Evolutionary conservation across 2,888 invertebrate species (phyloP).

Genomic region (Habrosyne pyritoides): DNA sequence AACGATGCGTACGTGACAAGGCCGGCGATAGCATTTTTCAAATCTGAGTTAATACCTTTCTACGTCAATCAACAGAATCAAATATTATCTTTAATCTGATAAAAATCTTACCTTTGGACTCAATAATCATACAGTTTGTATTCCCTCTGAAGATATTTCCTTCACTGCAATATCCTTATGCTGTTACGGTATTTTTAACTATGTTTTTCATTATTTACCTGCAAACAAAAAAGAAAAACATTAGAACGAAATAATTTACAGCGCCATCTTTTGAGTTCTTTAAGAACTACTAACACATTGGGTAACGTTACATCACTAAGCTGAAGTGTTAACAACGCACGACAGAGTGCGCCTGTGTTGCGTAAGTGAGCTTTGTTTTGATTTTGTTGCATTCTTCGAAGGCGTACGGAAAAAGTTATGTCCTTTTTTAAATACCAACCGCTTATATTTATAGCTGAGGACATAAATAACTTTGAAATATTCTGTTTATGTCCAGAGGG

Average conservation of each 20-base stretch:
- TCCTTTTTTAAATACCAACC: neutral
- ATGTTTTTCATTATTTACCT: constrained; percentile 30
- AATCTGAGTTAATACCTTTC: neutral
- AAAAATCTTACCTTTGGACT: neutral
- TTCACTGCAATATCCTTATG: neutral
- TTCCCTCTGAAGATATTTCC: neutral
- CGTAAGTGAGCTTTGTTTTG: neutral
- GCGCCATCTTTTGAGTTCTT: constrained; percentile 42
- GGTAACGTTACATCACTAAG: constrained; percentile 1
- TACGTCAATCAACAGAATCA: neutral
- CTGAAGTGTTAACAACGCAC: neutral
- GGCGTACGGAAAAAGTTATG: neutral
- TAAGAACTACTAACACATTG: constrained; percentile 25
- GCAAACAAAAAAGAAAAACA: constrained; percentile 24
- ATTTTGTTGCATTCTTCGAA: neutral
- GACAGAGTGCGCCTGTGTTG: neutral
- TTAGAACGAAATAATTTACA: constrained; percentile 13
- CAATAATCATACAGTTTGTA: neutral
- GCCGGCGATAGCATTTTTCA: constrained; percentile 85
- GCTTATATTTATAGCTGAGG: neutral
- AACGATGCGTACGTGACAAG: constrained; percentile 29
- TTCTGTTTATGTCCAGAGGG: neutral
- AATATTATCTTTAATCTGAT: neutral
- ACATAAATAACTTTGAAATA: neutral
- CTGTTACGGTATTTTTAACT: neutral